Evolutionary conservation across 2,113 vertebrate species (phyloP).

Genomic region (Macquaria ambigua): DNA sequence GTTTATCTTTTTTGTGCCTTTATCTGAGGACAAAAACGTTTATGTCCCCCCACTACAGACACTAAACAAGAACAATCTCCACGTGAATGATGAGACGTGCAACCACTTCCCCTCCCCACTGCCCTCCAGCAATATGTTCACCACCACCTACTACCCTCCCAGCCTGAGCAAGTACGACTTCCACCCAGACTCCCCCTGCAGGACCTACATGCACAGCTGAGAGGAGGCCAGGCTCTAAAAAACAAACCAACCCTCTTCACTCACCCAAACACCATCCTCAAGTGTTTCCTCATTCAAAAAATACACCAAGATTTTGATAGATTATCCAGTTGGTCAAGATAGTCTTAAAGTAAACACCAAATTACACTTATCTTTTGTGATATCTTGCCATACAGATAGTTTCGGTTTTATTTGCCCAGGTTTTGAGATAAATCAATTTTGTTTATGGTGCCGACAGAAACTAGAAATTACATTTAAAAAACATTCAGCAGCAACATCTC

Average conservation of each 20-base stretch:
- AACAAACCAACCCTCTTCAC: not conserved
- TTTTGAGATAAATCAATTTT: not conserved
- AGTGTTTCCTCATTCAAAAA: not conserved
- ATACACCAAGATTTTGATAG: not conserved
- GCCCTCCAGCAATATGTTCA: conserved; percentile 95
- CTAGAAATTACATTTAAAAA: not conserved
- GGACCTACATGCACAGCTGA: conserved; percentile 97
- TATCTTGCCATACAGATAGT: not conserved
- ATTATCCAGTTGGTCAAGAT: not conserved
- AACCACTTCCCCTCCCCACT: conserved; percentile 90
- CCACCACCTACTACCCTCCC: conserved; percentile 95
- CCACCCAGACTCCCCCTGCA: conserved; percentile 92
- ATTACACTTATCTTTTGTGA: not conserved
- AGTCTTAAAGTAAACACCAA: conserved; percentile 9
- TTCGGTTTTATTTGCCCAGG: not conserved
- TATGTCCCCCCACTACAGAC: conserved; percentile 81
- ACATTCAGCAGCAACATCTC: not conserved
- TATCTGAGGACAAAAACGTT: not conserved
- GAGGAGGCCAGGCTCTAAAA: not conserved
- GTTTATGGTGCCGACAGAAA: not conserved
- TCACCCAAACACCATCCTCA: not conserved
- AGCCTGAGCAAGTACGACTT: conserved; percentile 95
- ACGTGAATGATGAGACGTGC: conserved; percentile 92
- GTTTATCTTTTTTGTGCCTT: not conserved
- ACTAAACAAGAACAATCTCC: conserved; percentile 97